These are phyloP conservation scores for Nomada fucata DNA, from an alignment of 2,888 invertebrate genomes.

Conservation along the genomic window DNA sequence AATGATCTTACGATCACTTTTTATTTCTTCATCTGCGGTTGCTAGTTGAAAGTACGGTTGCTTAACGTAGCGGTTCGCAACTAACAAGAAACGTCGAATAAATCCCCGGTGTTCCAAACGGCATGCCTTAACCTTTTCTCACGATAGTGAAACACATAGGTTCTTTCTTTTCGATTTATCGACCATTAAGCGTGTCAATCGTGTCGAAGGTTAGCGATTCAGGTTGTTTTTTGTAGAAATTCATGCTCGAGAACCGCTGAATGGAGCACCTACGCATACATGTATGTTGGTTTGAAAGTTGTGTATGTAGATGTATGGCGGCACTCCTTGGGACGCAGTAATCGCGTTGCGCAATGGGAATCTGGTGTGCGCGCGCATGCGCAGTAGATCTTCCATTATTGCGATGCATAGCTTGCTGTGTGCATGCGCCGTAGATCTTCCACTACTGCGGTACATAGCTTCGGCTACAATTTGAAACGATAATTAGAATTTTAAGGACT, in stretches of 20 bases:
- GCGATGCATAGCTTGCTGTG: too few species aligned
- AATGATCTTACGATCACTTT: constrained; percentile 21
- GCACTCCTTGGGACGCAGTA: constrained; percentile 40
- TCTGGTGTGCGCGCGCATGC: constrained; percentile 48
- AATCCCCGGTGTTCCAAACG: background rate
- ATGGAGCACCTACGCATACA: background rate
- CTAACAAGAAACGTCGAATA: constrained; percentile 6
- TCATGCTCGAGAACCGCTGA: constrained; percentile 36
- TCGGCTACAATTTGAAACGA: too few species aligned
- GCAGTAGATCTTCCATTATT: constrained; percentile 19
- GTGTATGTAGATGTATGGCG: constrained; percentile 5
- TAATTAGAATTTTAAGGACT: too few species aligned
- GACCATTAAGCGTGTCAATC: background rate
- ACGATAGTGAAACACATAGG: background rate
- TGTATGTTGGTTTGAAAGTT: constrained; percentile 29
- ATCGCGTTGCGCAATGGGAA: constrained; percentile 61
- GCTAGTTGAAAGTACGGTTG: constrained; percentile 39
- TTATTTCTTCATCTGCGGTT: constrained; percentile 12
- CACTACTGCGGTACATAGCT: too few species aligned
- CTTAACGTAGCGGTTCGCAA: constrained; percentile 36
- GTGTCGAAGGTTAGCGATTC: background rate
- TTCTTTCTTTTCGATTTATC: background rate
- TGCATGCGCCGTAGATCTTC: too few species aligned
- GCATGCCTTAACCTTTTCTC: background rate
- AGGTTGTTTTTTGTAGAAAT: constrained; percentile 1